Base-by-base conservation (phyloP, 2,888 invertebrate species). In the Tupiocoris notatus region DNA sequence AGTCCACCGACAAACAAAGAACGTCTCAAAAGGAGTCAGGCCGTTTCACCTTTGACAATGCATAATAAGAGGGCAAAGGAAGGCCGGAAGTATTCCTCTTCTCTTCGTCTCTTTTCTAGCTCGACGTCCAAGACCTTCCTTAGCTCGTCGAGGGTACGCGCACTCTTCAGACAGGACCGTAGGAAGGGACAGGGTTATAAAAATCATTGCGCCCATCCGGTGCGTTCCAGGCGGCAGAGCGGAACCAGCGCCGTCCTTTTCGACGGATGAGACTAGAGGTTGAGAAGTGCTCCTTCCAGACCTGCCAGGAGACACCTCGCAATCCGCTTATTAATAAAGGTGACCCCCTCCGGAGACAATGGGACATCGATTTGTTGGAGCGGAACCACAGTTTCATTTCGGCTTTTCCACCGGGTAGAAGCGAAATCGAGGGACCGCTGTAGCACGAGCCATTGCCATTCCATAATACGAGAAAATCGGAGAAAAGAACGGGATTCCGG, bases 171-270 rank as follows among this genome's bases (percentile, higher is more conserved):
- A 20, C 23, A 56, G 1, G 54, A 61, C 21, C 20, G 24, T 12
- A 12, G 23, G 74, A 65, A 77, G 77, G 79, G 80, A 79, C 77
- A 78, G 79, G 81, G 81, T 80, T 80, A 81, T 81, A 81, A 81
- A 81, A 81, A 81, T 81, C 81, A 81, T 81, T 81, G 81, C 80
- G 81, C 81, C 79, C 80, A 81, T 81, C 81, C 81, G 81, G 81
- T 79, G 79, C 80, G 81, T 81, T 81, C 80, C 80, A 80, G 79
- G 80, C 80, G 80, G 80, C 79, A 76, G 76, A 76, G 76, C 76
- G 76, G 67, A 76, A 76, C 76, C 68, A 64, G n/a, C n/a, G n/a
- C n/a, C n/a, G n/a, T 65, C 65, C 39, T 39, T 39, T 39, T 39
- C 39, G 3, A 39, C 3, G 39, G 39, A 39, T 39, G 39, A 39